Percentiles rank a stretch among this genome's conserved stretches.
These are phyloP conservation scores for Tenebrio molitor DNA, from an alignment of 1,140 invertebrate genomes.

Conservation along the genomic window DNA sequence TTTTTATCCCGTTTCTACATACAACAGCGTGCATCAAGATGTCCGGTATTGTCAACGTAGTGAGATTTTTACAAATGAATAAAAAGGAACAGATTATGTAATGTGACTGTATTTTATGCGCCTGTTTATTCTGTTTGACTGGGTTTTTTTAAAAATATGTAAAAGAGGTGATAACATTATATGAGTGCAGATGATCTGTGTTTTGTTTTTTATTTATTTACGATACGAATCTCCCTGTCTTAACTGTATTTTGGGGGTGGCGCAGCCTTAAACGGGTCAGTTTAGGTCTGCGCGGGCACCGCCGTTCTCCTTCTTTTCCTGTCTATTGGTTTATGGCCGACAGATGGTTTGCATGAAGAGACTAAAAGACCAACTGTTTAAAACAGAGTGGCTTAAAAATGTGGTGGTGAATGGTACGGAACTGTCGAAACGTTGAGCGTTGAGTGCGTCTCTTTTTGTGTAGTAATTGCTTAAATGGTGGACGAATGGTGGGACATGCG, in stretches of 20 bases:
- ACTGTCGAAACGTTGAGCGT: slow-evolving; percentile 3
- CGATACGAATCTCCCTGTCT: neutral
- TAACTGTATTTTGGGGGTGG: neutral
- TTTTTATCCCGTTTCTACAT: too few relatives aligned
- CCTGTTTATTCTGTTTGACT: slow-evolving; percentile 29
- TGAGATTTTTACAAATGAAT: slow-evolving; percentile 15
- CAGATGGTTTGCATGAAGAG: slow-evolving; percentile 1
- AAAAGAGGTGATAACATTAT: slow-evolving; percentile 43
- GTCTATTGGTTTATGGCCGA: neutral
- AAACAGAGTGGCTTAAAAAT: slow-evolving; percentile 8
- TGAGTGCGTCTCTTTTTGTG: slow-evolving; percentile 13
- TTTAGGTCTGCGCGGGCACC: too few relatives aligned
- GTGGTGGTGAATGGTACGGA: slow-evolving; percentile 6
- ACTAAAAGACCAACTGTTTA: slow-evolving; percentile 2
- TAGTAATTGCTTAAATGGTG: slow-evolving; percentile 24
- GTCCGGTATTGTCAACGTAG: neutral
- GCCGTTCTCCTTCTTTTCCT: neutral
- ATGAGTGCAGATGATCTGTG: slow-evolving; percentile 43
- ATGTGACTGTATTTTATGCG: slow-evolving; percentile 30
- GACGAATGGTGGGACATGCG: slow-evolving; percentile 26
- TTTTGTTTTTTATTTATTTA: slow-evolving; percentile 39
- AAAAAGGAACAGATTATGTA: neutral
- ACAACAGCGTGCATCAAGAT: slow-evolving; percentile 3
- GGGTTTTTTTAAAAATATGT: slow-evolving; percentile 35
- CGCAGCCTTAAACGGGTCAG: too few relatives aligned